Evolutionary conservation across 1,140 invertebrate species (phyloP).

Genomic region (Bilobella aurantiaca): DNA sequence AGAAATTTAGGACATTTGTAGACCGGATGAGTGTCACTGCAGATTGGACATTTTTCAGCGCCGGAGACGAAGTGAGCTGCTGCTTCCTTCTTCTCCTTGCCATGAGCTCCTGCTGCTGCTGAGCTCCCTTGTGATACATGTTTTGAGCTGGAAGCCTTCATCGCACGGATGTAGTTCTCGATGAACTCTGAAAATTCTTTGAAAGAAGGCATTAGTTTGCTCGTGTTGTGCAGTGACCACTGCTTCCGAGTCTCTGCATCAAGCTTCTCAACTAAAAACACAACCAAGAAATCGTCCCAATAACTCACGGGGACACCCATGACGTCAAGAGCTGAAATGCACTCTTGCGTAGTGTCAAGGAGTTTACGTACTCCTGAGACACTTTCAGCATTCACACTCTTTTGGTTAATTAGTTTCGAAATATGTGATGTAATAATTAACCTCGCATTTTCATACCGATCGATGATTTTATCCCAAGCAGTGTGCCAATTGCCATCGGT

Average conservation of each 20-base stretch:
- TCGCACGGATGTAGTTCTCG: neutral
- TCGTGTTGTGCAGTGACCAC: neutral
- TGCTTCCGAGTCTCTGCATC: neutral
- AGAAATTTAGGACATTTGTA: neutral
- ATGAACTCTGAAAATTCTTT: neutral
- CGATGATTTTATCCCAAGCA: conserved; percentile 13
- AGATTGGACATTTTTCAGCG: neutral
- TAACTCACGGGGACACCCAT: neutral
- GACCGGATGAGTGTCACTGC: neutral
- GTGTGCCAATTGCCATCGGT: conserved; percentile 10
- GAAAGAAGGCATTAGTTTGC: neutral
- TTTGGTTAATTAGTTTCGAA: neutral
- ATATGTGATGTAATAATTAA: neutral
- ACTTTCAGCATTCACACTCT: neutral
- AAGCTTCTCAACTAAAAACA: neutral
- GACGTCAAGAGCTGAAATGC: neutral
- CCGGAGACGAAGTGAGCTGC: neutral
- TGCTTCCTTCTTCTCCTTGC: neutral
- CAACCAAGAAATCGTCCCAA: conserved; percentile 2
- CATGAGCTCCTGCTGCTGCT: neutral
- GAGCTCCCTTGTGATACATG: neutral
- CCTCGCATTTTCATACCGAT: conserved; percentile 14
- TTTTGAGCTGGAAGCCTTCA: neutral
- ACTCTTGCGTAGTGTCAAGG: neutral
- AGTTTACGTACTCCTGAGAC: neutral